These are phyloP conservation scores for Meloidogyne chitwoodi DNA, from an alignment of 1,140 invertebrate genomes.

Conservation along the genomic window DNA sequence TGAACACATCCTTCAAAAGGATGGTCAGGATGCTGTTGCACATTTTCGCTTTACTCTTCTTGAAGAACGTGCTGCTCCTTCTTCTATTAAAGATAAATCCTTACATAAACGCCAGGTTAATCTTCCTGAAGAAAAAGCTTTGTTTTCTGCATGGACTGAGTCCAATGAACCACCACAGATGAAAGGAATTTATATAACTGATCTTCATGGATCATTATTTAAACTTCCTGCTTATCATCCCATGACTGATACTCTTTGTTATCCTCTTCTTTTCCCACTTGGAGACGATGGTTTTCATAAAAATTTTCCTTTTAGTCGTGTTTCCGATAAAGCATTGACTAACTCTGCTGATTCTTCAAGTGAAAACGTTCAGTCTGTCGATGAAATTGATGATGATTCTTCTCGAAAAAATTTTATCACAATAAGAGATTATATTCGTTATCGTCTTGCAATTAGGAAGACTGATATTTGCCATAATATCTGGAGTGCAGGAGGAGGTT, in stretches of 20 bases:
- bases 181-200: not conserved
- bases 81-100: not conserved
- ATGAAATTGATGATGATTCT: not conserved
- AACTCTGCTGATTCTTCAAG: not conserved
- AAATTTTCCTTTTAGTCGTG: not conserved
- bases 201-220: not conserved
- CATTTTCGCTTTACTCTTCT: not conserved
- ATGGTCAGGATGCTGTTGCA: not conserved
- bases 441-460: not conserved
- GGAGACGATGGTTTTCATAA: constrained; percentile 2
- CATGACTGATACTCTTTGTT: not conserved
- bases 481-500: not conserved
- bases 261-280: not conserved
- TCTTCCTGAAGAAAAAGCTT: not conserved
- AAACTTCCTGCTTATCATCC: not conserved
- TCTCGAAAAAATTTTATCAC: not conserved
- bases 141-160: constrained; percentile 4
- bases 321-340: not conserved
- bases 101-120: not conserved
- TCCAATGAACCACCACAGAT: not conserved
- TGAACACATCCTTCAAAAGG: not conserved
- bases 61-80: not conserved
- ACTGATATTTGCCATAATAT: not conserved
- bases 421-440: not conserved
- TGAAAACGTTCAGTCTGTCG: not conserved